Percentiles rank a stretch among this genome's conserved stretches.
Evolutionary conservation across 1,140 invertebrate species (phyloP).

Genomic region (Campoletis sonorensis): DNA sequence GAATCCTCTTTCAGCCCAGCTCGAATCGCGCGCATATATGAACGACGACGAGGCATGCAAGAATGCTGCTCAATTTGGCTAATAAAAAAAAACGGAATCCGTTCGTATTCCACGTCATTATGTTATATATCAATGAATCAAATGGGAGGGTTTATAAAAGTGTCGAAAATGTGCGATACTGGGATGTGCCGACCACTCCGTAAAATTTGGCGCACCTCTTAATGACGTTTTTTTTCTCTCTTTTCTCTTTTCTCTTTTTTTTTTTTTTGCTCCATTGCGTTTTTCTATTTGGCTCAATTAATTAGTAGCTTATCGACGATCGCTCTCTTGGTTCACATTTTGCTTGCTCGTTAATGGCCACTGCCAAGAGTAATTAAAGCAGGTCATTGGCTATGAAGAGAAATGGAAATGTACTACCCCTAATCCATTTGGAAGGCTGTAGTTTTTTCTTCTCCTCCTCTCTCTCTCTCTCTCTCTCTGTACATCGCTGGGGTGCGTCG

Average conservation of each 20-base stretch:
- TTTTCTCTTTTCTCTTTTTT: neutral
- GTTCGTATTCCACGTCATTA: neutral
- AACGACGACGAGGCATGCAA: neutral
- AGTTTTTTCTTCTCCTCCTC: neutral
- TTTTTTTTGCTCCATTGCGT: slow-evolving; percentile 37
- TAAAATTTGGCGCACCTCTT: slow-evolving; percentile 50
- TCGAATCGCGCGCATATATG: neutral
- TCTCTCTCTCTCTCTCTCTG: slow-evolving; percentile 26
- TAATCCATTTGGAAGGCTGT: slow-evolving; percentile 63
- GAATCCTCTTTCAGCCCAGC: neutral
- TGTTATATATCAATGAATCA: slow-evolving; percentile 6
- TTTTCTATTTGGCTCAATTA: slow-evolving; percentile 50
- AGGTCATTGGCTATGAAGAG: slow-evolving; percentile 48
- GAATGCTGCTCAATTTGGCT: neutral
- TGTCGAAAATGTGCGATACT: slow-evolving; percentile 11
- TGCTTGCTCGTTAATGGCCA: neutral
- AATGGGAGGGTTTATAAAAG: slow-evolving; percentile 6
- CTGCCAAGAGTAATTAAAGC: slow-evolving; percentile 61
- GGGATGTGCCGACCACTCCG: slow-evolving; percentile 8
- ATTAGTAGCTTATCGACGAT: slow-evolving; percentile 64
- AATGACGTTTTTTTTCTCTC: slow-evolving; percentile 4
- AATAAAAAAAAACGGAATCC: slow-evolving; percentile 31
- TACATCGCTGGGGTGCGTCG: slow-evolving; percentile 16
- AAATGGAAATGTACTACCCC: slow-evolving; percentile 46
- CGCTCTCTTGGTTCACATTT: slow-evolving; percentile 40